Base-by-base conservation (phyloP, 2,888 invertebrate genomes). In the Hemaris fuciformis region DNA sequence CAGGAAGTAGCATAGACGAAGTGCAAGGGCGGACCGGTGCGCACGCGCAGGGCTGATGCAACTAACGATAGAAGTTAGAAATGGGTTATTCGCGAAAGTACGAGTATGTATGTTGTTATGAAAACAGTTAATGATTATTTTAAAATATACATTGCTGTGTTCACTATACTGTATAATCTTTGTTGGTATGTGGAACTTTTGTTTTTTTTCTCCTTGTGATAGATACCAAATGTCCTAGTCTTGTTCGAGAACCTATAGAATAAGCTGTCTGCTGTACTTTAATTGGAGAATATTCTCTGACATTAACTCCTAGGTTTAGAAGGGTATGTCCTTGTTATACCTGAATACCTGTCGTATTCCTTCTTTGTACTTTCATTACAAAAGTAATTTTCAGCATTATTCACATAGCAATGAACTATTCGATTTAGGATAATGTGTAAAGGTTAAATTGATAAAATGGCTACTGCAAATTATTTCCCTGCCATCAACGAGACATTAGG, bases 21-120 rank as follows among this genome's bases (percentile, higher is more conserved):
- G 83, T 83, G 85, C 87, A 85, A 86, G 85, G 87, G 87, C 81
- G 79, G 76, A 76, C 72, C 72, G 70, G 64, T 70, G 73, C 69
- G 72, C 74, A 57, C 15, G 13, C 18, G 41, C 53, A 53, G 27
- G 27, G 3, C 48, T 48, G 27, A 48, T 48, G 48, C 27, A 48
- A 27, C 27, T 7, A 8, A 27, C 8, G 25, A 48, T 48, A 15
- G 13, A 0, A 13, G 45, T 13, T 48, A 1, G 31, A 18, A 27
- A 31, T 27, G 8, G 15, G 3, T 53, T 31, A 15, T 18, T 53
- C 53, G 31, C 38, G 38, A 38, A n/a, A 4, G n/a, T 13, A n/a
- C n/a, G n/a, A n/a, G n/a, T n/a, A n/a, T n/a, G n/a, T n/a, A n/a
- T n/a, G n/a, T n/a, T n/a, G n/a, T n/a, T n/a, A n/a, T n/a, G n/a